Evolutionary conservation across 2,797 vertebrate species (phyloP), one percentile per base, ranked within the genome.

Genomic region (Neomorphus geoffroyi): DNA sequence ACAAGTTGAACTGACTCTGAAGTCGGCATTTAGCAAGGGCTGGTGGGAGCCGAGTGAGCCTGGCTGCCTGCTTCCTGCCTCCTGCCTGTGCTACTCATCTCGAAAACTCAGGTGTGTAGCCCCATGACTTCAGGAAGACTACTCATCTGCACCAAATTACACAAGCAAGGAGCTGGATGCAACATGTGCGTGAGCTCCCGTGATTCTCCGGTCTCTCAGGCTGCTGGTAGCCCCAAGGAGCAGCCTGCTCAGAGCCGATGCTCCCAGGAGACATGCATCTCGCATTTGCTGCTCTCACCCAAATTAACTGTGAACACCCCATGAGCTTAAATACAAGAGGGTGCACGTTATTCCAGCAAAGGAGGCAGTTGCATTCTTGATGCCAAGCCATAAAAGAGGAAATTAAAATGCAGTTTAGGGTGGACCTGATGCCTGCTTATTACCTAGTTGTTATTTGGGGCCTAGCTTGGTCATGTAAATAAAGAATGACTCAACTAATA

Each of bases 11-110:
- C 45, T 35, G 57, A 61, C 53, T 62, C 39, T 11, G 46, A 58
- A 64, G 33, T 27, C 3, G 0, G 0, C 0, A 0, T 32, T 74
- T 11, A 57, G 74, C 46, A 22, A 79, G 32, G 2, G 0, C 28
- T 32, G 56, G 39, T 9, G 54, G 57, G 54, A 88, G 80, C 30
- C 1, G 2, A 23, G 18, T 4, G 11, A 90, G 48, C 62, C 6
- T 15, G 11, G 45, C 51, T 77, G 43, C 58, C 48, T 50, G 48
- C 48, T 41, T 41, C 50, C 24, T 26, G 60, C 41, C 6, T 15
- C 26, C n/a, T 19, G 37, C 43, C 54, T 30, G 18, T 1, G 0
- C 27, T 7, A 32, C 71, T 50, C 15, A 2, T 28, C 70, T 67
- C 9, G 0, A 18, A 56, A 23, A 13, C 33, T 64, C 71, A 11